phyloP scores from a whole-genome alignment of 2,113 vertebrate genomes.

The Antennarius striatus region DNA sequence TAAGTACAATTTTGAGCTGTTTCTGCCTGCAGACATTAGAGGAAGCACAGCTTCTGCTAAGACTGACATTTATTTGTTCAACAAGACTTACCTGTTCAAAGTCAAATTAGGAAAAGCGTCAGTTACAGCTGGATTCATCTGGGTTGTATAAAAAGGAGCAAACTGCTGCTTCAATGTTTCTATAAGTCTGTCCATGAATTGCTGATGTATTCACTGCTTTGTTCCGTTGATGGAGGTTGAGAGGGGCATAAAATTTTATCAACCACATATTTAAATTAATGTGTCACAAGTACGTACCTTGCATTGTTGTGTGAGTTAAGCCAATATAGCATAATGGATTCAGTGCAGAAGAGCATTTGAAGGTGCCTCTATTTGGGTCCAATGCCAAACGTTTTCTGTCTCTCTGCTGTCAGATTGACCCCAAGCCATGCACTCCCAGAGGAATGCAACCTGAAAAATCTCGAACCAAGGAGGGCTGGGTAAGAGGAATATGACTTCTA shows the following conservation, averaged over 20 bases:
- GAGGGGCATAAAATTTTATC: not conserved
- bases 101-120: conserved; percentile 24
- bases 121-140: not conserved
- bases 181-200: not conserved
- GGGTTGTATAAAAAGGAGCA: not conserved
- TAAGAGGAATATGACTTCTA: conserved; percentile 76
- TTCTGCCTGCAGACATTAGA: conserved; percentile 23
- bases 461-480: conserved; percentile 96
- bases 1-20: conserved; percentile 21
- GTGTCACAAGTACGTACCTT: conserved; percentile 1
- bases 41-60: not conserved
- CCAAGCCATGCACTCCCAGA: conserved; percentile 98
- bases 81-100: conserved; percentile 49
- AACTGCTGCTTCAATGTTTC: not conserved
- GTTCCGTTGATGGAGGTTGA: not conserved
- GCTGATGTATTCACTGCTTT: not conserved
- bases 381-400: conserved; percentile 45
- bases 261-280: conserved; percentile 1
- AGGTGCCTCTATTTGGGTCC: conserved; percentile 54
- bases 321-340: conserved; percentile 12
- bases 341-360: conserved; percentile 41
- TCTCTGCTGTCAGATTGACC: conserved; percentile 88
- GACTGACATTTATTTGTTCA: conserved; percentile 23
- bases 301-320: not conserved
- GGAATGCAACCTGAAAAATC: conserved; percentile 98